phyloP scores from a whole-genome alignment of 2,113 vertebrate species.

The Tympanuchus pallidicinctus region DNA sequence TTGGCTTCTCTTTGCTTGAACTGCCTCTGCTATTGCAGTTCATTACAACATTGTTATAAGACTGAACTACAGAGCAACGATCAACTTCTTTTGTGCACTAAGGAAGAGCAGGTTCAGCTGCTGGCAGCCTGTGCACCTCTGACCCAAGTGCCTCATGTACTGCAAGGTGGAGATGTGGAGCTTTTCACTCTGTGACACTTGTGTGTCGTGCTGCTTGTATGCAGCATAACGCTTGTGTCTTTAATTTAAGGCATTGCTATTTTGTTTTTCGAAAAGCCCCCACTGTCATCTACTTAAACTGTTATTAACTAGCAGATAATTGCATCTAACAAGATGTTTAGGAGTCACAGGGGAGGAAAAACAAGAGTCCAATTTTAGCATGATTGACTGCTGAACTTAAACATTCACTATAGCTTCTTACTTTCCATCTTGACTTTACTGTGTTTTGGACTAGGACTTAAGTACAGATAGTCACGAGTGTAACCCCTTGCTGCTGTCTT shows the following conservation, averaged over 20 bases:
- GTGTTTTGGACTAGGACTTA: neutral
- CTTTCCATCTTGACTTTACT: neutral
- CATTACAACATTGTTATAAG: too few species aligned
- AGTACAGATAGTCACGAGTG: neutral
- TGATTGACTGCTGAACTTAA: slow-evolving; percentile 17
- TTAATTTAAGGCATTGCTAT: neutral
- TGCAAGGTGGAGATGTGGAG: neutral
- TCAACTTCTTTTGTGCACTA: rapidly evolving
- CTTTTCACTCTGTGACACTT: neutral
- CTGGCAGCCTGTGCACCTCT: too few species aligned
- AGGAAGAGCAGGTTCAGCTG: neutral
- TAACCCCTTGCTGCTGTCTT: neutral
- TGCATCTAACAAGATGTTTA: slow-evolving; percentile 41
- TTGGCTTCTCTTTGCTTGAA: neutral
- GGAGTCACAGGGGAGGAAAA: slow-evolving; percentile 3
- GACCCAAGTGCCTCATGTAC: neutral
- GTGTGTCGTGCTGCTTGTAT: neutral
- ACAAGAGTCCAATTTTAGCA: slow-evolving; percentile 14
- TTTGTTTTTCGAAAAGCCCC: neutral
- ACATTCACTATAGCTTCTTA: neutral
- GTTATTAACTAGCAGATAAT: slow-evolving; percentile 41
- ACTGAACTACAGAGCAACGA: neutral
- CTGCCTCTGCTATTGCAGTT: too few species aligned
- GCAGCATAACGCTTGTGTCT: neutral
- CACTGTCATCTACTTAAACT: neutral